phyloP scores from a whole-genome alignment of 2,113 vertebrate genomes.

The Erinaceus europaeus region DNA sequence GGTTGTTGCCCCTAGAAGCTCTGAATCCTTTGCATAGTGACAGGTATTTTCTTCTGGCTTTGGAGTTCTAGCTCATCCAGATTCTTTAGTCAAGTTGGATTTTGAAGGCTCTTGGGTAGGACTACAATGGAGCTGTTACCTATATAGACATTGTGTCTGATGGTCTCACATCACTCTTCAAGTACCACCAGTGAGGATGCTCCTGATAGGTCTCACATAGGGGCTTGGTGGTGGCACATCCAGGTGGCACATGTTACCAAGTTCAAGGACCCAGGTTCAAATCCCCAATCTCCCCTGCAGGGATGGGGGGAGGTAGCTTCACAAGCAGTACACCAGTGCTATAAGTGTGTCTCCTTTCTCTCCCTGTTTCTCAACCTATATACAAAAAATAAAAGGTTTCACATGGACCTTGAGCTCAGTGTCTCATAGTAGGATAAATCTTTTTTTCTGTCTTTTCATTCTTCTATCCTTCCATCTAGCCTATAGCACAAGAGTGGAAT shows the following conservation, averaged over 20 bases:
- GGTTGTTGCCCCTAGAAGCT: neutral
- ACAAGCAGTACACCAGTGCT: no score
- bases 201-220: fast-evolving
- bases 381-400: no score
- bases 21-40: neutral
- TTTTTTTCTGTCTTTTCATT: no score
- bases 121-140: neutral
- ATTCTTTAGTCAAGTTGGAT: neutral
- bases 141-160: neutral
- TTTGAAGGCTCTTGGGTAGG: neutral
- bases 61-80: neutral
- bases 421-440: no score
- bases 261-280: no score
- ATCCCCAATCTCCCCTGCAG: no score
- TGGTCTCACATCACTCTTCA: neutral
- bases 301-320: no score
- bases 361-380: no score
- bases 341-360: no score
- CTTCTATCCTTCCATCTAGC: neutral
- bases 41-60: neutral
- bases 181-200: no score
- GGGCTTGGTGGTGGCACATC: no score
- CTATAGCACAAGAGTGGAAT: neutral
- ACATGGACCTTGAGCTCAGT: neutral
- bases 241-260: no score